Percentiles rank a stretch among this genome's conserved stretches.
Conservation (phyloP, 2,888 invertebrate species). For the Patella depressa region DNA sequence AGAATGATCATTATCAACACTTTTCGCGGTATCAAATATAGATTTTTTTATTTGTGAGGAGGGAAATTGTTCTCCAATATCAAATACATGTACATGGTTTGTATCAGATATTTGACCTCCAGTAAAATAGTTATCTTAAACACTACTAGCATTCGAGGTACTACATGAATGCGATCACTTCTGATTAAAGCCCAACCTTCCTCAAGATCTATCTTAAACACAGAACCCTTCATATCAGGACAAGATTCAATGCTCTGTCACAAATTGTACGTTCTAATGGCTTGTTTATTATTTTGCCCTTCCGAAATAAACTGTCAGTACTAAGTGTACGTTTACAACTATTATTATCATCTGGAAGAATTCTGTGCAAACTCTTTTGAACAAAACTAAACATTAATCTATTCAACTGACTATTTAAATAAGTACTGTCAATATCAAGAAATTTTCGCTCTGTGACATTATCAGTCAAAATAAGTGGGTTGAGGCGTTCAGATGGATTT, state of each 20-base stretch:
- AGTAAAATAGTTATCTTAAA: too few species aligned
- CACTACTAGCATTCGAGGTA: not conserved
- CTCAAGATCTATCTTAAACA: not conserved
- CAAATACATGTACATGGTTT: too few species aligned
- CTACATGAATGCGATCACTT: not conserved
- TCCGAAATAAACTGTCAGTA: not conserved
- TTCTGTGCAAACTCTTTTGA: not conserved
- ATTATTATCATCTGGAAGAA: constrained; percentile 10
- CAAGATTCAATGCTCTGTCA: not conserved
- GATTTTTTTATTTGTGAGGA: not conserved
- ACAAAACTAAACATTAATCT: constrained; percentile 13
- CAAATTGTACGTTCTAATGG: not conserved
- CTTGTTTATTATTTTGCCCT: not conserved
- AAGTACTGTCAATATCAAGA: constrained; percentile 20
- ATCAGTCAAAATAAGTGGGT: constrained; percentile 24
- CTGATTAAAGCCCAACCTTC: not conserved
- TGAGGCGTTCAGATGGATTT: constrained; percentile 4
- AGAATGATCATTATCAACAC: constrained; percentile 12
- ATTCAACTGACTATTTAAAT: constrained; percentile 18
- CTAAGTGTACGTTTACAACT: not conserved
- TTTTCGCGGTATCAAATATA: not conserved
- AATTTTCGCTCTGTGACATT: constrained; percentile 25
- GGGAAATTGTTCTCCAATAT: not conserved
- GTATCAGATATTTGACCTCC: too few species aligned
- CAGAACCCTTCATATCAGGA: not conserved